Base-by-base conservation (phyloP, 2,888 invertebrate genomes). In the Spilosoma lubricipeda region DNA sequence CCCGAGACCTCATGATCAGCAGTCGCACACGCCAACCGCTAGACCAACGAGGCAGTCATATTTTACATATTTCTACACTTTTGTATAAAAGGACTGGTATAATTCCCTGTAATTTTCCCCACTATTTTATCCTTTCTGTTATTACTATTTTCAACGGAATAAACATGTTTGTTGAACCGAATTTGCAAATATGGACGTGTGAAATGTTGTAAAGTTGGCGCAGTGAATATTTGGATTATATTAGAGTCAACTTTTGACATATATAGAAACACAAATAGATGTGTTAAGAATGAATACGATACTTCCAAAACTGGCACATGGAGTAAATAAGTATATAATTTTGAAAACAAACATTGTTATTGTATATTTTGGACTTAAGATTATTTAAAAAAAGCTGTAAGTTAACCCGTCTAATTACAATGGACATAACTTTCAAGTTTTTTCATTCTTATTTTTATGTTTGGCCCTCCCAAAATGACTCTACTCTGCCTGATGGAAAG, bases 121-220 rank as follows among this genome's bases (percentile, higher is more conserved):
- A 11, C 11, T 27, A 59, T 56, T 59, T 23, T 27, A 15, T 27
- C 59, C 13, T 59, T 27, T 56, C 56, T 59, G 27, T 27, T 27
- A 59, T 27, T 27, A 27, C 64, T 56, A 65, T 73, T 70, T 68
- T 20, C 15, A 48, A 45, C 33, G 52, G 11, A 56, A 72, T 30
- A 56, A 36, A 69, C 52, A 52, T 76, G 48, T 72, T 70, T 33
- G 23, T 39, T 27, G 48, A 45, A 56, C 42, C 33, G 70, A 70
- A 69, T 69, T 75, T 65, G 20, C 66, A 75, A 68, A 71, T 71
- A 71, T 71, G 67, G 8, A 59, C 8, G 74, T 77, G 76, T 76
- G 65, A 72, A 80, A 77, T 77, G 74, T 73, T 73, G 70, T 79
- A 69, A 20, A n/a, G 59, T 42, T 5, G 36, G 52, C 5, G 63